Percentiles rank a stretch among this genome's conserved stretches.
Evolutionary conservation across 2,797 vertebrate genomes (phyloP).

Genomic region (Setipinna tenuifilis): DNA sequence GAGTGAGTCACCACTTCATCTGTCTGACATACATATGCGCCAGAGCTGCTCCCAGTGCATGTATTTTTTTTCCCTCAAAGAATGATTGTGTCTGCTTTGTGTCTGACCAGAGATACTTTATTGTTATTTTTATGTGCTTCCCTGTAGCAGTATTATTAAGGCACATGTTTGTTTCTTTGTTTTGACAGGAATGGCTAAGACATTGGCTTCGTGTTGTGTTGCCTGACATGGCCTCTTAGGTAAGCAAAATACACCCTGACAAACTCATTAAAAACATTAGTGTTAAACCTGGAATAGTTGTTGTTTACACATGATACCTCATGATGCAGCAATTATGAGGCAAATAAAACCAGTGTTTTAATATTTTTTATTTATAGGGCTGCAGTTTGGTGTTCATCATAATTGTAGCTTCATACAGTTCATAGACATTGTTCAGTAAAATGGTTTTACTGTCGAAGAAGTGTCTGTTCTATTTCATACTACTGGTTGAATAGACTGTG

Average conservation of each 20-base stretch:
- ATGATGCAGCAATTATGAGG: background rate
- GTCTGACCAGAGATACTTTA: background rate
- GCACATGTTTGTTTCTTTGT: background rate
- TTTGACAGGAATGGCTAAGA: conserved; percentile 6
- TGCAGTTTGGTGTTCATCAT: background rate
- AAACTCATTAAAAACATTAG: background rate
- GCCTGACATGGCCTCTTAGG: background rate
- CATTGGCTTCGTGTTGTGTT: background rate
- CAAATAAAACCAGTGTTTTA: background rate
- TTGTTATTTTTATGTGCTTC: background rate
- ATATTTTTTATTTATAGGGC: background rate
- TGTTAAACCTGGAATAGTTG: background rate
- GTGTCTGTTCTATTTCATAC: background rate
- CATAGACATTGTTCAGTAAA: background rate
- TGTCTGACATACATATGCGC: background rate
- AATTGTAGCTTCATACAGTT: background rate
- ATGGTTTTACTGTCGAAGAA: background rate
- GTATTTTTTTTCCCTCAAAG: background rate
- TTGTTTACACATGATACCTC: background rate
- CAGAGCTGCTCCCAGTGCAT: background rate
- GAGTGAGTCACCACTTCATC: background rate
- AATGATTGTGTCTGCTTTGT: background rate
- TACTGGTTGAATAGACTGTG: background rate
- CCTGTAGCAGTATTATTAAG: background rate
- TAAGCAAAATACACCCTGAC: background rate